These are phyloP conservation scores for Alcedo quadribrachys DNA, from an alignment of 2,797 vertebrate species.

Conservation along the genomic window DNA sequence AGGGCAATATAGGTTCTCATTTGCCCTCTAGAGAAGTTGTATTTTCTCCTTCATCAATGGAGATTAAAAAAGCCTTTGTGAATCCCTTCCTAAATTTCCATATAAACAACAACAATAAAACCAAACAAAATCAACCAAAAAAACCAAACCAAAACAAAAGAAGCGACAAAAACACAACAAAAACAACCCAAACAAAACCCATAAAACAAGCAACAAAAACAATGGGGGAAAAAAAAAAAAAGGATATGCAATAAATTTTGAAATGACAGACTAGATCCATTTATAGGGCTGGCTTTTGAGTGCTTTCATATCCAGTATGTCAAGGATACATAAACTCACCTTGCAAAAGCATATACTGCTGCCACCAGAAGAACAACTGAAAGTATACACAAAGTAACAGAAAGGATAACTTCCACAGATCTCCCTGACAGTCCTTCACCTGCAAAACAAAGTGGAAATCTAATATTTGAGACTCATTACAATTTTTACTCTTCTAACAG, in stretches of 20 bases:
- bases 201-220: too few species aligned
- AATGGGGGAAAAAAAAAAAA: too few species aligned
- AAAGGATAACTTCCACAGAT: slow-evolving; percentile 92
- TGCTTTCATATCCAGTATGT: neutral
- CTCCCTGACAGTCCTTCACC: slow-evolving; percentile 86
- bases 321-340: slow-evolving; percentile 77
- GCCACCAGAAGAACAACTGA: slow-evolving; percentile 89
- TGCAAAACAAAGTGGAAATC: slow-evolving; percentile 67
- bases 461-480: neutral
- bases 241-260: neutral
- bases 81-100: neutral
- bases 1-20: neutral
- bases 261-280: neutral
- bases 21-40: neutral
- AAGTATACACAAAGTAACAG: slow-evolving; percentile 91
- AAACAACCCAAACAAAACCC: too few species aligned
- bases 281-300: neutral
- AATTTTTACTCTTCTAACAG: neutral
- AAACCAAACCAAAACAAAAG: too few species aligned
- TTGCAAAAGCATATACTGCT: slow-evolving; percentile 90
- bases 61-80: neutral
- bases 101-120: neutral
- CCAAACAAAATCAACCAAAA: too few species aligned
- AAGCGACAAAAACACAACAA: too few species aligned
- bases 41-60: neutral